A percentile compares a stretch with the other conserved stretches of the same genome.
Conservation (phyloP, 2,888 invertebrate species). For the Anthrax anthrax region DNA sequence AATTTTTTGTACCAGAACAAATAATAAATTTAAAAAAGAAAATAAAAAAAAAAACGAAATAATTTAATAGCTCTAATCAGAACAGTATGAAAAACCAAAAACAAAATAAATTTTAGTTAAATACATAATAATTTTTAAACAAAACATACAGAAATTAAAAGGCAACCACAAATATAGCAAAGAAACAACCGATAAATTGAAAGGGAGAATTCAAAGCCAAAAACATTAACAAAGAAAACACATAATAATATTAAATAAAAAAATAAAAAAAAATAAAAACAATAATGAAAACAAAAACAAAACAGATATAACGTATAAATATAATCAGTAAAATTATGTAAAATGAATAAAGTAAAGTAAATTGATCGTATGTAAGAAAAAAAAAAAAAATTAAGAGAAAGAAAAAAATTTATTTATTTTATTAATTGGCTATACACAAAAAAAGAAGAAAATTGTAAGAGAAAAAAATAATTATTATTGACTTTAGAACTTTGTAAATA, state of each 20-base stretch:
- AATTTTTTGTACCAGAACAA: constrained; percentile 11
- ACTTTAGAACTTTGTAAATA: background rate
- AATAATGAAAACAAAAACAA: background rate
- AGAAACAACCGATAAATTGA: no score
- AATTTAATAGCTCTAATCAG: background rate
- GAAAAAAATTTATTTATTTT: background rate
- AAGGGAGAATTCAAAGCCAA: no score
- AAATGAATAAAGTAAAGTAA: no score
- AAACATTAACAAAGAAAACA: constrained; percentile 6
- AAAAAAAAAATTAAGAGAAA: background rate
- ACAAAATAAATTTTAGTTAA: no score
- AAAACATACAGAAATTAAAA: no score
- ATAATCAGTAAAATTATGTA: no score
- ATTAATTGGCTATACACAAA: background rate
- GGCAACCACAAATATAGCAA: no score
- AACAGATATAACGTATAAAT: no score
- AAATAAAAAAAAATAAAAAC: constrained; percentile 1
- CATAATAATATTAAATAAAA: constrained; percentile 12
- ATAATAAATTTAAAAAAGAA: constrained; percentile 2
- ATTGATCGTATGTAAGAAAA: background rate
- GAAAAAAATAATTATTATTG: background rate
- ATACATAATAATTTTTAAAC: no score
- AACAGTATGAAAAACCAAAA: background rate
- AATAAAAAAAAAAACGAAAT: constrained; percentile 1
- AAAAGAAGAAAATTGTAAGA: constrained; percentile 3